Percentiles rank a stretch among this genome's conserved stretches.
phyloP scores from a whole-genome alignment of 1,140 invertebrate species.

The Eupristina koningsbergeri region DNA sequence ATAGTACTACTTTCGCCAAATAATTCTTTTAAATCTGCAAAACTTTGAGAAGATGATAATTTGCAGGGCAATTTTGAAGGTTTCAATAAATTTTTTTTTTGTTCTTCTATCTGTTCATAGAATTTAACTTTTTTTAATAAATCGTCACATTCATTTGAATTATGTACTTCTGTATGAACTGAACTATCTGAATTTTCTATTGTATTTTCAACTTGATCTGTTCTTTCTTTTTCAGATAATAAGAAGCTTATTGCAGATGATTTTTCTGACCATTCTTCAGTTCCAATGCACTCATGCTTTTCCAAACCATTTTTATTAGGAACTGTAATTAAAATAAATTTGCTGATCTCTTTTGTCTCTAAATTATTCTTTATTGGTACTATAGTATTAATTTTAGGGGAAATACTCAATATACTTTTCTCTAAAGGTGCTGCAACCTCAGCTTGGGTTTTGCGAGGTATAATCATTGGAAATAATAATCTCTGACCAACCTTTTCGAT shows the following conservation, averaged over 20 bases:
- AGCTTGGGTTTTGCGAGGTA: conserved; percentile 78
- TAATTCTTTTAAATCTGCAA: conserved; percentile 82
- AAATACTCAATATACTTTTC: conserved; percentile 61
- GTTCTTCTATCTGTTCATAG: conserved; percentile 79
- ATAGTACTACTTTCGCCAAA: conserved; percentile 80
- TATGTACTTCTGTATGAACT: conserved; percentile 78
- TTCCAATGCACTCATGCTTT: conserved; percentile 68
- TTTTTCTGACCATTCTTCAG: conserved; percentile 71
- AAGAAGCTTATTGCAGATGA: conserved; percentile 54
- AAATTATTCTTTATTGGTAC: conserved; percentile 68
- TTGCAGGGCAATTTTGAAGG: conserved; percentile 25
- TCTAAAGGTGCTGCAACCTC: conserved; percentile 75
- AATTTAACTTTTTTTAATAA: conserved; percentile 84
- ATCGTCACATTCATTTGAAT: conserved; percentile 71
- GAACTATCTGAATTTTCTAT: conserved; percentile 81
- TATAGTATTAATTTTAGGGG: conserved; percentile 73
- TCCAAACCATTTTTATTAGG: conserved; percentile 63
- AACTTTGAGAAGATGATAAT: conserved; percentile 78
- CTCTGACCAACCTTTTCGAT: conserved; percentile 77
- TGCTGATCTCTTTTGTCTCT: conserved; percentile 63
- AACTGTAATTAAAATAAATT: conserved; percentile 74
- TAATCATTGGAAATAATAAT: conserved; percentile 70
- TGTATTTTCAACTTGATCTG: conserved; percentile 74
- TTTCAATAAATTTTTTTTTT: conserved; percentile 40
- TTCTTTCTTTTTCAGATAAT: conserved; percentile 59